Conservation (phyloP, 2,888 invertebrate species). For the Parelbella ahira region DNA sequence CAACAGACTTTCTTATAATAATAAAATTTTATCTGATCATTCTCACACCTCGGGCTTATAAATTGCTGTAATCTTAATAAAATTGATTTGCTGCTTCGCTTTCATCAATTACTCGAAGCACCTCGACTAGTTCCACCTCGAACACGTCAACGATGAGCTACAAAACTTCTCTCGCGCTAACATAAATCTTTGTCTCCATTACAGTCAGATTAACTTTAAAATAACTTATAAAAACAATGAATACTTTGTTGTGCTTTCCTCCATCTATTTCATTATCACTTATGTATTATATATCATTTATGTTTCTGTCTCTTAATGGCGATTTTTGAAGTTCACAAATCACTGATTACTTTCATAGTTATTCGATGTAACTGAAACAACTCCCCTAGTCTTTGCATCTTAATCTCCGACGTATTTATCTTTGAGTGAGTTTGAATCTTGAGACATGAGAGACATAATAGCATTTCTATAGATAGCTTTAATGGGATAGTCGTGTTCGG, state of each 20-base stretch:
- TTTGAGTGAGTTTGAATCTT: conserved; percentile 25
- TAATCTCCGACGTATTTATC: conserved; percentile 23
- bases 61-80: conserved; percentile 23
- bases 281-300: no score
- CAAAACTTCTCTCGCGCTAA: no score
- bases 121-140: conserved; percentile 3
- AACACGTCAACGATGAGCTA: not conserved
- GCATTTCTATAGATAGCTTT: conserved; percentile 35
- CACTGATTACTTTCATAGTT: no score
- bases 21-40: conserved; percentile 21
- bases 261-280: no score
- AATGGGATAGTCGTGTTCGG: conserved; percentile 60
- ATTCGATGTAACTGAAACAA: conserved; percentile 8
- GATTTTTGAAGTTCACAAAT: no score
- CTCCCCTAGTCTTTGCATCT: conserved; percentile 11
- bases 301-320: no score
- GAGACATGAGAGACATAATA: conserved; percentile 30
- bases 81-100: conserved; percentile 23
- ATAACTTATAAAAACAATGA: no score
- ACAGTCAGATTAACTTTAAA: no score
- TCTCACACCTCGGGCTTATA: conserved; percentile 22
- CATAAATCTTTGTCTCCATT: no score
- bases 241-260: no score
- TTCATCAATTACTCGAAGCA: conserved; percentile 17
- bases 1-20: conserved; percentile 5